These are phyloP conservation scores for Sciaenops ocellatus DNA, from an alignment of 2,797 vertebrate species.

Conservation along the genomic window DNA sequence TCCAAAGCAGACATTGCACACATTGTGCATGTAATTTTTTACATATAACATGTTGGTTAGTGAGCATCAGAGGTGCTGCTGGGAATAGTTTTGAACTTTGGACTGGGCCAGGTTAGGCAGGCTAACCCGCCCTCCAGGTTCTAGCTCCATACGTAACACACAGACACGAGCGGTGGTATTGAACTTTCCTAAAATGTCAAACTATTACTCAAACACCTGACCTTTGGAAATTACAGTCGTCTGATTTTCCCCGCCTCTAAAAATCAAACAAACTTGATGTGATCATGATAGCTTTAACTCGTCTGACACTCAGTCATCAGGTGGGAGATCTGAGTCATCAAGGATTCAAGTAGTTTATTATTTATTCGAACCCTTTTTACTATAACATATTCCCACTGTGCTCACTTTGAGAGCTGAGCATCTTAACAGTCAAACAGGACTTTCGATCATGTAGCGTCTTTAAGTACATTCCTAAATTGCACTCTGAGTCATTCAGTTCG, in stretches of 20 bases:
- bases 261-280: neutral
- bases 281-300: neutral
- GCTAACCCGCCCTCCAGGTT: too few relatives aligned
- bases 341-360: neutral
- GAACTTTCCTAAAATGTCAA: neutral
- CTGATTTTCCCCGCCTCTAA: neutral
- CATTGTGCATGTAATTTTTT: too few relatives aligned
- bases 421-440: neutral
- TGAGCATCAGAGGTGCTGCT: neutral
- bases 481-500: constrained; percentile 12
- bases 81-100: too few relatives aligned
- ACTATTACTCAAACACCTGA: neutral
- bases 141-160: too few relatives aligned
- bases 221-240: neutral
- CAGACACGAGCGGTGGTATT: neutral
- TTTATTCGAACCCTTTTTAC: too few relatives aligned
- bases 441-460: neutral
- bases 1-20: neutral
- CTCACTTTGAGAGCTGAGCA: too few relatives aligned
- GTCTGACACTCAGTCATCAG: neutral
- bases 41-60: too few relatives aligned
- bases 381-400: neutral
- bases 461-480: neutral
- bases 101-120: too few relatives aligned
- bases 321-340: neutral